Conservation (phyloP, 1,140 invertebrate genomes). For the Drosophila truncata region DNA sequence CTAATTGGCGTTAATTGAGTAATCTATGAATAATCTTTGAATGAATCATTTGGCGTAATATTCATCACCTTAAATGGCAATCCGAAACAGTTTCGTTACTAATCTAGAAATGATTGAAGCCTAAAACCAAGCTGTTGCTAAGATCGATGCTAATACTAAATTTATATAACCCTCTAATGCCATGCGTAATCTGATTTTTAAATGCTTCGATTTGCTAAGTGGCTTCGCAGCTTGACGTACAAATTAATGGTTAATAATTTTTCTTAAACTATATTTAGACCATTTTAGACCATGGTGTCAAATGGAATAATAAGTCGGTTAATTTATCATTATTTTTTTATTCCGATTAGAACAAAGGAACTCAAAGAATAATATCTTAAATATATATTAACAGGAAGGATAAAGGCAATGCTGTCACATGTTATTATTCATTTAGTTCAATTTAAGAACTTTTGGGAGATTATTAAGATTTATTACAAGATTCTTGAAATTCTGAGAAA, state of each 20-base stretch:
- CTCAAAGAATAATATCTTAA: neutral
- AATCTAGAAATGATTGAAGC: constrained; percentile 14
- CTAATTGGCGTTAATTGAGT: constrained; percentile 53
- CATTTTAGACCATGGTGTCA: too few species aligned
- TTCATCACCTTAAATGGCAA: constrained; percentile 24
- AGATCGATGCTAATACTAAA: neutral
- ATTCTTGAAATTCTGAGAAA: neutral
- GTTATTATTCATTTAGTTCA: constrained; percentile 18
- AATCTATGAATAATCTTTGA: constrained; percentile 46
- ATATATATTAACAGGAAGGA: constrained; percentile 13
- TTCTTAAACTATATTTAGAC: neutral
- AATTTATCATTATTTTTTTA: neutral
- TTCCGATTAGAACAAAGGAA: neutral
- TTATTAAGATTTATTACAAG: constrained; percentile 34
- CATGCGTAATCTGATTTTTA: constrained; percentile 5
- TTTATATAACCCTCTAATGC: constrained; percentile 11
- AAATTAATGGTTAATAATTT: neutral
- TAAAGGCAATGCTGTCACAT: neutral
- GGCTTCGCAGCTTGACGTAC: neutral
- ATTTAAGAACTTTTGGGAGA: constrained; percentile 15
- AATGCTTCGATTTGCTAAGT: constrained; percentile 9
- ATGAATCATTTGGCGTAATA: constrained; percentile 42
- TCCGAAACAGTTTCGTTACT: constrained; percentile 13
- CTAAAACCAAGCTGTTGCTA: constrained; percentile 1
- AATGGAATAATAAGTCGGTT: neutral